Percentiles rank a stretch among this genome's conserved stretches.
Conservation (phyloP, 2,797 vertebrate species). For the Sebastes hubbsi region DNA sequence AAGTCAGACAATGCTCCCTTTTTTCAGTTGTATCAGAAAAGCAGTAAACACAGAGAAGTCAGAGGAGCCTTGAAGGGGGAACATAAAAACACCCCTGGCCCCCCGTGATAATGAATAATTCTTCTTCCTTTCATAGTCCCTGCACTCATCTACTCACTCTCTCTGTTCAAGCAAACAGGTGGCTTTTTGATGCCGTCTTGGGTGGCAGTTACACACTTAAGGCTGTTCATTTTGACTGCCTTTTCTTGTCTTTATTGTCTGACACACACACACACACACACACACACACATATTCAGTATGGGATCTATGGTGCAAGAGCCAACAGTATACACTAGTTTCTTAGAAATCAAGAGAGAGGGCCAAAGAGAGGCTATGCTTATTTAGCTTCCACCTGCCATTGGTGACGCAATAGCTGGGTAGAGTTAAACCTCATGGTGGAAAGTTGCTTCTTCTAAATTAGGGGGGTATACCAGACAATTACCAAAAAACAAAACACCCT, state of each 20-base stretch:
- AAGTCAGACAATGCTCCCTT: slow-evolving; percentile 4
- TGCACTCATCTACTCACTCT: neutral
- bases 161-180: neutral
- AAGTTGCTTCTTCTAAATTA: neutral
- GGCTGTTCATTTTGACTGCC: slow-evolving; percentile 1
- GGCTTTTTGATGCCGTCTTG: slow-evolving; percentile 14
- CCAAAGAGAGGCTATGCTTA: neutral
- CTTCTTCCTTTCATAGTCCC: neutral
- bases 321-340: slow-evolving; percentile 6
- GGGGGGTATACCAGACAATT: neutral
- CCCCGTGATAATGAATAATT: neutral
- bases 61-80: slow-evolving; percentile 9
- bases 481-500: neutral
- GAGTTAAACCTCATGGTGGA: neutral
- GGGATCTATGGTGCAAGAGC: neutral
- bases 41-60: slow-evolving; percentile 7
- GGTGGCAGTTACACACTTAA: slow-evolving; percentile 3
- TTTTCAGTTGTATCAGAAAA: neutral
- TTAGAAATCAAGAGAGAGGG: slow-evolving; percentile 1
- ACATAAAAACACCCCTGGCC: neutral
- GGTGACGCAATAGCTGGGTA: neutral
- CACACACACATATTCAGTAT: slow-evolving; percentile 18
- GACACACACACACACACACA: neutral
- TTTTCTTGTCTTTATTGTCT: neutral
- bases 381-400: neutral